phyloP scores from a whole-genome alignment of 2,888 invertebrate species.

The Lasius fuliginosus region DNA sequence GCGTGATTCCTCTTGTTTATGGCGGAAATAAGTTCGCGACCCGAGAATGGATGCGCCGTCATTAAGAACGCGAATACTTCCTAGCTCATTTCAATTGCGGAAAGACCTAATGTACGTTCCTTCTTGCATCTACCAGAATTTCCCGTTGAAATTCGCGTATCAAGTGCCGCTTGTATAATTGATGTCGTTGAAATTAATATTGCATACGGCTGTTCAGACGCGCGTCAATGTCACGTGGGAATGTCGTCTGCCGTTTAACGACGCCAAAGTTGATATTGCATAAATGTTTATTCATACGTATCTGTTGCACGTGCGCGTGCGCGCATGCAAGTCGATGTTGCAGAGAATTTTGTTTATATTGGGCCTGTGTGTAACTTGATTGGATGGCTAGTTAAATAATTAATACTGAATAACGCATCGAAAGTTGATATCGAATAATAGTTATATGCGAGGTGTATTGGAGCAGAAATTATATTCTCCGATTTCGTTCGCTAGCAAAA shows the following conservation, averaged over 20 bases:
- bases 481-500: not conserved
- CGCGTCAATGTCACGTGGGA: not conserved
- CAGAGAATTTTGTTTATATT: slow-evolving; percentile 33
- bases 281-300: slow-evolving; percentile 46
- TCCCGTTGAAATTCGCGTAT: not conserved
- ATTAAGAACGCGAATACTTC: slow-evolving; percentile 36
- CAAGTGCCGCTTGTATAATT: not conserved
- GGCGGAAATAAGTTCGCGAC: slow-evolving; percentile 56
- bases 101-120: not conserved
- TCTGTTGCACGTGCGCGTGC: not conserved
- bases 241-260: slow-evolving; percentile 9
- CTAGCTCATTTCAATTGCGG: not conserved
- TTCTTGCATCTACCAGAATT: not conserved
- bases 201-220: not conserved
- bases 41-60: slow-evolving; percentile 49
- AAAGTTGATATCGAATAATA: not conserved
- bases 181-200: slow-evolving; percentile 34
- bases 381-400: not conserved
- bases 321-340: slow-evolving; percentile 1
- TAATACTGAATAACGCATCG: slow-evolving; percentile 20
- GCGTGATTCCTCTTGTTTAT: slow-evolving; percentile 71
- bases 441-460: not conserved
- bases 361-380: not conserved
- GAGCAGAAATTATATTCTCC: not conserved
- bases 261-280: slow-evolving; percentile 40